phyloP scores from a whole-genome alignment of 2,113 vertebrate species.

The Mormyrus lacerda region DNA sequence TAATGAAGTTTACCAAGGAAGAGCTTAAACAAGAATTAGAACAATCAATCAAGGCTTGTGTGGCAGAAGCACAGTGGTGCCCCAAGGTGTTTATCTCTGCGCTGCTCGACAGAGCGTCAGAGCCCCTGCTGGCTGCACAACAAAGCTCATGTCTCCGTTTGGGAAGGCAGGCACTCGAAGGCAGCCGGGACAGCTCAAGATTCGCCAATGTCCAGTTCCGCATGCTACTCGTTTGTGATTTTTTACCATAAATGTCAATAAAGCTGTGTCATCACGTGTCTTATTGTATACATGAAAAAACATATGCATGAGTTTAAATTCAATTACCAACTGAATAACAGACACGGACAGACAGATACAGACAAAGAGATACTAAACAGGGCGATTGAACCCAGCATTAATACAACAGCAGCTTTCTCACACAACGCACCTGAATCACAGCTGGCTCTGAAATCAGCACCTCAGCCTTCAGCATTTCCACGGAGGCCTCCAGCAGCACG shows the following conservation, averaged over 20 bases:
- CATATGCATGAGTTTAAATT: background rate
- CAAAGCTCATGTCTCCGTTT: background rate
- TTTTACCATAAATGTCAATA: background rate
- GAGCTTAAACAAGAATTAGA: conserved; percentile 58
- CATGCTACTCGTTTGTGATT: background rate
- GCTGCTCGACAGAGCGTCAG: background rate
- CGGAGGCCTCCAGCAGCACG: conserved; percentile 78
- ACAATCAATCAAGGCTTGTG: conserved; percentile 47
- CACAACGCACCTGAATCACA: conserved; percentile 73
- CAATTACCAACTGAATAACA: background rate
- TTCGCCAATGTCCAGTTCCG: background rate
- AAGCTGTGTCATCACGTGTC: background rate
- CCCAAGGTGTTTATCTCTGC: conserved; percentile 8
- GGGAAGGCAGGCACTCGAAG: background rate
- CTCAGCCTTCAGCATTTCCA: conserved; percentile 72
- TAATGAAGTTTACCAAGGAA: conserved; percentile 56
- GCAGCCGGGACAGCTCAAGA: background rate
- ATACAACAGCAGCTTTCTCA: background rate
- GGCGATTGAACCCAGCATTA: background rate
- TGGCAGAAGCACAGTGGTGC: conserved; percentile 10
- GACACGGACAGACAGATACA: background rate
- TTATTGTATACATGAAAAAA: background rate
- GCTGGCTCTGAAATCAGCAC: conserved; percentile 73
- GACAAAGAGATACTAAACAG: background rate
- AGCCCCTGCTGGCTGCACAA: background rate